These are phyloP conservation scores for Phengaris alcon DNA, from an alignment of 2,888 invertebrate species.

Conservation along the genomic window DNA sequence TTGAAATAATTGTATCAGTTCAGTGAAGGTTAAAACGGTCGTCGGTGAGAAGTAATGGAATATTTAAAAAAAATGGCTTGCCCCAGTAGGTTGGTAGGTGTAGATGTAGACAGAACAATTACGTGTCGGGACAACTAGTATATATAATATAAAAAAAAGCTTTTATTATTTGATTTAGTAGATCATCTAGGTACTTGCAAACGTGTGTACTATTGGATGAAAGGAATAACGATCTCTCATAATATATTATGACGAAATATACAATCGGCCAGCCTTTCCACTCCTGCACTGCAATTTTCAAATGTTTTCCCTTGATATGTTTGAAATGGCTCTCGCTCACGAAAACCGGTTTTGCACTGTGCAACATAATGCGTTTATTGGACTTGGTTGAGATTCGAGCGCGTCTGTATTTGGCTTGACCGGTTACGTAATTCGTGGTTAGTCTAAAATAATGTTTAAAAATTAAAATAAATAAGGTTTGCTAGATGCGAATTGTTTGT, in stretches of 20 bases:
- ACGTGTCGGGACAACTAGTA: too few species aligned
- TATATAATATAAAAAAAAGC: too few species aligned
- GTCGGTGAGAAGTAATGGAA: too few species aligned
- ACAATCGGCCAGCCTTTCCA: not conserved
- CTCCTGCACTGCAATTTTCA: constrained; percentile 16
- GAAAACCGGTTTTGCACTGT: constrained; percentile 59
- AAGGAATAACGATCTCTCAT: not conserved
- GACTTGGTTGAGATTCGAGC: constrained; percentile 35
- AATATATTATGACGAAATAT: not conserved
- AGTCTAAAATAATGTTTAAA: constrained; percentile 22
- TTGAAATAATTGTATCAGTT: too few species aligned
- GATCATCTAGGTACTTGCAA: too few species aligned
- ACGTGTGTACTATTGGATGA: not conserved
- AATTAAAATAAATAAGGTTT: not conserved
- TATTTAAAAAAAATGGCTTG: too few species aligned
- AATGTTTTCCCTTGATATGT: constrained; percentile 35
- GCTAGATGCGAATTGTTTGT: not conserved
- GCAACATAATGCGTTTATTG: constrained; percentile 37
- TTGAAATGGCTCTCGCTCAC: constrained; percentile 53
- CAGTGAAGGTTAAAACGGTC: too few species aligned
- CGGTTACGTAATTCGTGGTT: constrained; percentile 28
- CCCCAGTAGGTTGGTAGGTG: not conserved
- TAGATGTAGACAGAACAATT: too few species aligned
- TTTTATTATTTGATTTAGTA: too few species aligned
- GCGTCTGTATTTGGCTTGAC: constrained; percentile 30